Conservation (phyloP, 2,113 vertebrate species). For the Pyxicephalus adspersus region DNA sequence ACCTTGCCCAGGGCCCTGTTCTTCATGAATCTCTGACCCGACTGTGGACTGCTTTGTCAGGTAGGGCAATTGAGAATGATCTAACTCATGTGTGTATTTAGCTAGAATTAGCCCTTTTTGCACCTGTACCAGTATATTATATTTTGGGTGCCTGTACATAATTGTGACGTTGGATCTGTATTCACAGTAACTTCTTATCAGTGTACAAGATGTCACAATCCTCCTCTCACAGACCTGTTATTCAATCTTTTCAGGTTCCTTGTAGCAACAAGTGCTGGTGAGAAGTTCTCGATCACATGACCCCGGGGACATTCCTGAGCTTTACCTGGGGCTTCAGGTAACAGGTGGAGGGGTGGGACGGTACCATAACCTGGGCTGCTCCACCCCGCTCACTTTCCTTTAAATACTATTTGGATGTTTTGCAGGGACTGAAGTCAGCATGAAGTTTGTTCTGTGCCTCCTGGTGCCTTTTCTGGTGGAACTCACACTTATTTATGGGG, state of each 20-base stretch:
- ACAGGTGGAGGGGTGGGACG: conserved; percentile 9
- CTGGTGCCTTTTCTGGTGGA: conserved; percentile 11
- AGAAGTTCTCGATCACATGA: background rate
- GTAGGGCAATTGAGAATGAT: too few species aligned
- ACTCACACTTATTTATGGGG: background rate
- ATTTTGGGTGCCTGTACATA: too few species aligned
- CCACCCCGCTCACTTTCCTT: conserved; percentile 16
- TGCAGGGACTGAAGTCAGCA: conserved; percentile 27
- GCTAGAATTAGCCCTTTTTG: too few species aligned
- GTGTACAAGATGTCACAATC: too few species aligned
- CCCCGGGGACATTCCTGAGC: background rate
- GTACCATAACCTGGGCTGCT: background rate
- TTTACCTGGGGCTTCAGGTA: conserved; percentile 4
- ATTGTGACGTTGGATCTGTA: too few species aligned
- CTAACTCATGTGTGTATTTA: too few species aligned
- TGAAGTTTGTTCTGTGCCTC: background rate
- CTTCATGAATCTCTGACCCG: too few species aligned
- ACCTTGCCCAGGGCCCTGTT: too few species aligned
- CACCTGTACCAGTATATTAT: too few species aligned
- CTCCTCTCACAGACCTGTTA: too few species aligned
- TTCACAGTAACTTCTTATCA: too few species aligned
- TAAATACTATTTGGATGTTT: conserved; percentile 17
- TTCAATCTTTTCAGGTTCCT: background rate
- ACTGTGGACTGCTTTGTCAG: too few species aligned
- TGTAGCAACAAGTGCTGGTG: background rate